Percentiles rank a stretch among this genome's conserved stretches.
phyloP scores from a whole-genome alignment of 1,140 invertebrate species.

The Thalassaphorura encarpata region DNA sequence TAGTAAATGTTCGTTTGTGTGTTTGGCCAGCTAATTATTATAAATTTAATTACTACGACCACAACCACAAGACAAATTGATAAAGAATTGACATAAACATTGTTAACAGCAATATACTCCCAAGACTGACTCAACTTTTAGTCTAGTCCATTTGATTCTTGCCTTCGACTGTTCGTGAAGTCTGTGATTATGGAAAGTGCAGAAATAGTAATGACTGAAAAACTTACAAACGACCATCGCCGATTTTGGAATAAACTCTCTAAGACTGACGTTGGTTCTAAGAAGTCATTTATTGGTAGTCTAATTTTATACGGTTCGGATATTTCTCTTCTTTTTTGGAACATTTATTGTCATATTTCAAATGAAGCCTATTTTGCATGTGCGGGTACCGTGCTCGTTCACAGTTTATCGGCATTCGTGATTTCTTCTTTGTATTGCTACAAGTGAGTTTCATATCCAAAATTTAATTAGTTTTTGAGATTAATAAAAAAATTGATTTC shows the following conservation, averaged over 20 bases:
- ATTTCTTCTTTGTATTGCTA: background rate
- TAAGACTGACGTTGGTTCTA: background rate
- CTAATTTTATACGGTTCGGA: background rate
- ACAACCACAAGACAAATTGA: too few relatives aligned
- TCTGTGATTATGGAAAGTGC: too few relatives aligned
- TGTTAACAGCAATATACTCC: too few relatives aligned
- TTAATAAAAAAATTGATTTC: background rate
- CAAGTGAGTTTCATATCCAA: constrained; percentile 1
- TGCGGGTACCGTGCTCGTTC: background rate
- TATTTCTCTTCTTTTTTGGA: background rate
- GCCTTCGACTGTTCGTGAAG: too few relatives aligned
- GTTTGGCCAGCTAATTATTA: too few relatives aligned
- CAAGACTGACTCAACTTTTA: too few relatives aligned
- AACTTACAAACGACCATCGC: background rate
- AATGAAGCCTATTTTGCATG: background rate
- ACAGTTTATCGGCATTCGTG: background rate
- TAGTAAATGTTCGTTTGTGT: too few relatives aligned
- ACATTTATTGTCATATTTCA: background rate
- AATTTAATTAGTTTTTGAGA: background rate
- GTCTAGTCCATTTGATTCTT: too few relatives aligned
- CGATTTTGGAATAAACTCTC: background rate
- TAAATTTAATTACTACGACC: too few relatives aligned
- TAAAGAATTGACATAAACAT: too few relatives aligned
- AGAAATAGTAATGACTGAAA: background rate
- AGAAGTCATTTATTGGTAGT: background rate